phyloP scores from a whole-genome alignment of 2,113 vertebrate species.

The Arizona elegans region DNA sequence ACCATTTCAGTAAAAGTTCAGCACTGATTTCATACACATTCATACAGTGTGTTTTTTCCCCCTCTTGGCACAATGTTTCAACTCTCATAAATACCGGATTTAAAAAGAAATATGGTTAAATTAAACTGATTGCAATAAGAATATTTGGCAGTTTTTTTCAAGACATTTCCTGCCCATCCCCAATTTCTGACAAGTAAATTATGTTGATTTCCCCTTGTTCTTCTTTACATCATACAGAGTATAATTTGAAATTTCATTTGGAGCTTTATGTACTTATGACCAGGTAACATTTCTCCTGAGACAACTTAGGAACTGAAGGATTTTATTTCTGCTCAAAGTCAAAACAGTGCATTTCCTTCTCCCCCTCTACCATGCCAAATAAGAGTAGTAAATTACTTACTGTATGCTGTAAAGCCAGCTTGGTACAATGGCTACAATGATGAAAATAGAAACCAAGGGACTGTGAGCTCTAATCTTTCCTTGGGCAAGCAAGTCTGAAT shows the following conservation, averaged over 20 bases:
- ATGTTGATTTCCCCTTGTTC: not conserved
- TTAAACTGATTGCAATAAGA: not conserved
- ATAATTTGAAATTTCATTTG: slow-evolving; percentile 2
- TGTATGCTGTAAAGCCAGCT: not conserved
- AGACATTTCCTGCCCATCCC: not conserved
- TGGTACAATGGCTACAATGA: not conserved
- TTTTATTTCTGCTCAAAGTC: not conserved
- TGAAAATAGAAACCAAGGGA: not conserved
- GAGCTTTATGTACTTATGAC: not conserved
- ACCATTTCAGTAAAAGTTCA: not conserved
- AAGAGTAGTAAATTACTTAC: not conserved
- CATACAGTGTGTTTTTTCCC: not conserved
- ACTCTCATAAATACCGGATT: not conserved
- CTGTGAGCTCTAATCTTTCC: not conserved
- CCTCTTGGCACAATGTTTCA: not conserved
- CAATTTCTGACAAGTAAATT: not conserved
- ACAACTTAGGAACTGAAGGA: not conserved
- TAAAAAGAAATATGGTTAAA: not conserved
- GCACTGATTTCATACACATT: not conserved
- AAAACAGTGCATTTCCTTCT: not conserved
- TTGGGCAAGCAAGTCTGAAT: not conserved
- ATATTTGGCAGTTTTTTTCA: not conserved
- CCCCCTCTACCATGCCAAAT: not conserved
- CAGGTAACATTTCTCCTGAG: not conserved
- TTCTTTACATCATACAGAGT: not conserved